These are phyloP conservation scores for Eleginops maclovinus DNA, from an alignment of 2,113 vertebrate genomes.

Conservation along the genomic window DNA sequence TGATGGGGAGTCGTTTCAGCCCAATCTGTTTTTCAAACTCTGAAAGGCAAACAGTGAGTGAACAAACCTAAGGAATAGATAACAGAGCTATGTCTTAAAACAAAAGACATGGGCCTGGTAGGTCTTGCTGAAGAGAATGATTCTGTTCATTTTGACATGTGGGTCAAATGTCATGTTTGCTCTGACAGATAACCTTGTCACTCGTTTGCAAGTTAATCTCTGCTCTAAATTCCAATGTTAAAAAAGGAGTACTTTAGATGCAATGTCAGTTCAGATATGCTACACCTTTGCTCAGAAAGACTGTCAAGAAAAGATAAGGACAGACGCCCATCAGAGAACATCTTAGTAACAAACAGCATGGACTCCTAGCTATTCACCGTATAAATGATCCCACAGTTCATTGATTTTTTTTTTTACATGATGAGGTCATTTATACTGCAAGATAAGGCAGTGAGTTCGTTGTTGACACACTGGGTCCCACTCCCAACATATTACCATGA, in stretches of 20 bases:
- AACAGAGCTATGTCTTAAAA: not conserved
- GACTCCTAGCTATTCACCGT: not conserved
- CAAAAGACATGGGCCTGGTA: not conserved
- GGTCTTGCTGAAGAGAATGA: not conserved
- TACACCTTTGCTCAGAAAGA: not conserved
- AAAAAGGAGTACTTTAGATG: not conserved
- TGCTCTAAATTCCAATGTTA: not conserved
- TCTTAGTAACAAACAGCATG: not conserved
- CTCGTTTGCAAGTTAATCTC: not conserved
- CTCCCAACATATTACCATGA: not conserved
- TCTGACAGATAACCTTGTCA: slow-evolving; percentile 2
- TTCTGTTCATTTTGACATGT: not conserved
- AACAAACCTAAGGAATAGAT: not conserved
- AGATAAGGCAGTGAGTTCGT: not conserved
- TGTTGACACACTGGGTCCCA: not conserved
- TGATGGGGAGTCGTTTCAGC: not conserved
- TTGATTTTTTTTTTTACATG: not conserved
- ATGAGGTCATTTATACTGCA: not conserved
- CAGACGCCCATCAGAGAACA: not conserved
- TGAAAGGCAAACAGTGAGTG: not conserved
- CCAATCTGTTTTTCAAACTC: not conserved
- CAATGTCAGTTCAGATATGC: not conserved
- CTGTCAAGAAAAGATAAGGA: not conserved
- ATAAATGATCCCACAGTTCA: too few species aligned
- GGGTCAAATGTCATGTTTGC: slow-evolving; percentile 39